phyloP scores from a whole-genome alignment of 1,140 invertebrate genomes.

The Manduca sexta region DNA sequence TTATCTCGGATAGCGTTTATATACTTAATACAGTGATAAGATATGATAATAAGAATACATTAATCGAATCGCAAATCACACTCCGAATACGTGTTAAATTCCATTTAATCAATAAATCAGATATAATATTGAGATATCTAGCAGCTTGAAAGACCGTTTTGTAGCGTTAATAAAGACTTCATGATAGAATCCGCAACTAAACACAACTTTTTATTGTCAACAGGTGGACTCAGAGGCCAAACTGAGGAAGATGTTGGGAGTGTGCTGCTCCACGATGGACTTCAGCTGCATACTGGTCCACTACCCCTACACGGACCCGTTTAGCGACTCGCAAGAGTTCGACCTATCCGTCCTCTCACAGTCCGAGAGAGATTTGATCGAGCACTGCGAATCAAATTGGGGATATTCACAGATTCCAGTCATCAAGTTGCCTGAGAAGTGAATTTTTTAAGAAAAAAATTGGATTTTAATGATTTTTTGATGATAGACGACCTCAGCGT shows the following conservation, averaged over 20 bases:
- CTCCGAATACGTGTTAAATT: too few species aligned
- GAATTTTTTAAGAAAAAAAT: conserved; percentile 20
- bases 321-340: conserved; percentile 64
- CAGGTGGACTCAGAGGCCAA: conserved; percentile 74
- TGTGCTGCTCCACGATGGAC: conserved; percentile 49
- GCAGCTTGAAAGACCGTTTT: too few species aligned
- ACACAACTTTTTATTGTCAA: conserved; percentile 29
- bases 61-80: too few species aligned
- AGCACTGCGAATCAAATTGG: conserved; percentile 74
- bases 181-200: background rate
- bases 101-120: too few species aligned
- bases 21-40: too few species aligned
- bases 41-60: too few species aligned
- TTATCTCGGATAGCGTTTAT: too few species aligned
- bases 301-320: conserved; percentile 66
- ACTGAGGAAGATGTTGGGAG: conserved; percentile 68
- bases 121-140: too few species aligned
- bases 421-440: conserved; percentile 74
- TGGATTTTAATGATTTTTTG: too few species aligned
- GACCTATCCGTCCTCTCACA: conserved; percentile 56
- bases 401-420: conserved; percentile 69
- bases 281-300: conserved; percentile 74
- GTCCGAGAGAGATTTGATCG: conserved; percentile 70
- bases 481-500: too few species aligned
- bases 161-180: too few species aligned